These are phyloP conservation scores for Zhuqinia jingwanae DNA, from an alignment of 2,888 invertebrate species.

Conservation along the genomic window DNA sequence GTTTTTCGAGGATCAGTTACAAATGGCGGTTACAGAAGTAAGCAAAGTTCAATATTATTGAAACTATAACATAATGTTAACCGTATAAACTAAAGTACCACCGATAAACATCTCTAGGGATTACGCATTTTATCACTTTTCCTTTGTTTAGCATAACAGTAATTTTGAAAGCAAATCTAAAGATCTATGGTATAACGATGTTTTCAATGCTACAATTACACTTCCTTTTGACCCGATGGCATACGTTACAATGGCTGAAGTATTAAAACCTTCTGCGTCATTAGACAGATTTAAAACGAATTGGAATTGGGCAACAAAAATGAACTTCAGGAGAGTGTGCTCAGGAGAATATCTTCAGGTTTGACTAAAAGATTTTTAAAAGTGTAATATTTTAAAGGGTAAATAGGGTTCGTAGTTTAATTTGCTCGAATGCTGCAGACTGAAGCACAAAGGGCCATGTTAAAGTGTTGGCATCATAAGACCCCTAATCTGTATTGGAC, in stretches of 20 bases:
- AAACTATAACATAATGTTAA: too few species aligned
- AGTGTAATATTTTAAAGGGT: too few species aligned
- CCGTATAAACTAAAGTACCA: too few species aligned
- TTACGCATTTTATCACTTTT: background rate
- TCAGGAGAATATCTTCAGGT: conserved; percentile 68
- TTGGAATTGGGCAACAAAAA: conserved; percentile 46
- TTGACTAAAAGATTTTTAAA: background rate
- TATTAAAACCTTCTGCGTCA: background rate
- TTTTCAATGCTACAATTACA: background rate
- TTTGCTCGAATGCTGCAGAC: conserved; percentile 44
- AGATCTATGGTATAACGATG: background rate
- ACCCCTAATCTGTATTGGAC: conserved; percentile 35
- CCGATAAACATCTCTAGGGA: too few species aligned
- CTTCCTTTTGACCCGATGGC: background rate
- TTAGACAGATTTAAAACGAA: background rate
- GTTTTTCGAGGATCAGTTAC: background rate
- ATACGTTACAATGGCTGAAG: background rate
- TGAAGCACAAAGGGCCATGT: conserved; percentile 43
- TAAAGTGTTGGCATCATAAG: conserved; percentile 59
- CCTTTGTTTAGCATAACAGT: conserved; percentile 17
- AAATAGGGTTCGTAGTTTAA: too few species aligned
- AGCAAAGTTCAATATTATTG: too few species aligned
- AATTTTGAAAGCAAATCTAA: background rate
- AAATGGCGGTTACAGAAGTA: background rate
- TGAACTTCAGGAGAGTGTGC: conserved; percentile 51